Conservation (phyloP, 2,888 invertebrate genomes). For the Heterodera filipjevi region DNA sequence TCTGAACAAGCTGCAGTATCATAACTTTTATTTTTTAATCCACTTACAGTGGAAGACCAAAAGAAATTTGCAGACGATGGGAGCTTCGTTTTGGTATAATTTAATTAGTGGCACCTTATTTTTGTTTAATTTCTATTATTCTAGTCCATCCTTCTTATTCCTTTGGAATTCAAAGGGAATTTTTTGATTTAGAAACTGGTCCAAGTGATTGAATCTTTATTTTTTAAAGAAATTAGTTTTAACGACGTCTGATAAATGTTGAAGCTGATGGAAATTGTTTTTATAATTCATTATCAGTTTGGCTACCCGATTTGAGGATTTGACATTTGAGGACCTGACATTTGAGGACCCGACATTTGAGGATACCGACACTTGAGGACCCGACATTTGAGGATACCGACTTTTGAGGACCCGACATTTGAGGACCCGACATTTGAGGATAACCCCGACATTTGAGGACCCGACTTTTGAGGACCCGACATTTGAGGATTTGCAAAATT, state of each 20-base stretch:
- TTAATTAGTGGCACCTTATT: not conserved
- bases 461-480: too few relatives aligned
- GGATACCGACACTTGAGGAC: too few relatives aligned
- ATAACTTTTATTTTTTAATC: not conserved
- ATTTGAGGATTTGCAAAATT: too few relatives aligned
- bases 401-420: too few relatives aligned
- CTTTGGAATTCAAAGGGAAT: not conserved
- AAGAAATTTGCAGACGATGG: not conserved
- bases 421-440: too few relatives aligned
- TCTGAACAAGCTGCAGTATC: not conserved
- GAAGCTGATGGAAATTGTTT: not conserved
- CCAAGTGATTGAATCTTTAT: not conserved
- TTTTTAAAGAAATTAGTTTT: not conserved
- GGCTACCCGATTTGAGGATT: too few relatives aligned
- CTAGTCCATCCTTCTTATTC: not conserved
- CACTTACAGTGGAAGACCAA: not conserved
- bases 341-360: too few relatives aligned
- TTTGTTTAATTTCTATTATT: not conserved
- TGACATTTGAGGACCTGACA: too few relatives aligned
- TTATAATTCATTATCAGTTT: not conserved
- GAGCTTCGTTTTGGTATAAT: not conserved
- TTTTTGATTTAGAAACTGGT: not conserved
- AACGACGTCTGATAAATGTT: not conserved
- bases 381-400: too few relatives aligned
- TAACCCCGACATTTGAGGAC: too few relatives aligned